Conservation (phyloP, 2,888 invertebrate species). For the Drepanosiphum platanoidis region DNA sequence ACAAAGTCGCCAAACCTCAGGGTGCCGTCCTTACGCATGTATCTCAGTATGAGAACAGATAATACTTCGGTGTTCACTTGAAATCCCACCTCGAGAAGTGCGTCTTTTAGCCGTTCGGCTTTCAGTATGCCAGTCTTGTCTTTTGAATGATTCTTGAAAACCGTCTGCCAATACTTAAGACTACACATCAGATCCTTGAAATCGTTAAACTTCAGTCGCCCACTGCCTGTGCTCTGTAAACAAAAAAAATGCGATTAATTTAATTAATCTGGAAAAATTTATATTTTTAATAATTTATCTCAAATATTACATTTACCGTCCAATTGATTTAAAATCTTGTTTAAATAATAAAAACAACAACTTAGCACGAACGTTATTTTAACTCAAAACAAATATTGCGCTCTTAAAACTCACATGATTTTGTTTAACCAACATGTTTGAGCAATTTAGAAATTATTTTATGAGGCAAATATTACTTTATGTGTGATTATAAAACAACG, state of each 20-base stretch:
- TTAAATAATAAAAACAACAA: background rate
- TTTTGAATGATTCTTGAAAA: conserved; percentile 88
- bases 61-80: conserved; percentile 86
- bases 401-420: background rate
- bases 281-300: background rate
- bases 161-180: conserved; percentile 88
- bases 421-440: background rate
- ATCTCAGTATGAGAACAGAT: conserved; percentile 82
- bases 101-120: conserved; percentile 85
- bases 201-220: conserved; percentile 83
- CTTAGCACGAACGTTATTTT: background rate
- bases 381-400: background rate
- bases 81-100: conserved; percentile 85
- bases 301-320: background rate
- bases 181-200: conserved; percentile 93
- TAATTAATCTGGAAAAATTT: background rate
- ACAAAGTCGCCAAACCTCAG: conserved; percentile 92
- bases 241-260: background rate
- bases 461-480: background rate
- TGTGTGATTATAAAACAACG: background rate
- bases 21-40: conserved; percentile 93
- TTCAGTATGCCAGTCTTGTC: conserved; percentile 90
- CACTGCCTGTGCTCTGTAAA: conserved; percentile 77
- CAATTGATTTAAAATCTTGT: background rate
- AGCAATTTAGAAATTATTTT: background rate